Percentiles rank a stretch among this genome's conserved stretches.
Conservation (phyloP, 2,888 invertebrate species). For the Caenorhabditis macrosperma region DNA sequence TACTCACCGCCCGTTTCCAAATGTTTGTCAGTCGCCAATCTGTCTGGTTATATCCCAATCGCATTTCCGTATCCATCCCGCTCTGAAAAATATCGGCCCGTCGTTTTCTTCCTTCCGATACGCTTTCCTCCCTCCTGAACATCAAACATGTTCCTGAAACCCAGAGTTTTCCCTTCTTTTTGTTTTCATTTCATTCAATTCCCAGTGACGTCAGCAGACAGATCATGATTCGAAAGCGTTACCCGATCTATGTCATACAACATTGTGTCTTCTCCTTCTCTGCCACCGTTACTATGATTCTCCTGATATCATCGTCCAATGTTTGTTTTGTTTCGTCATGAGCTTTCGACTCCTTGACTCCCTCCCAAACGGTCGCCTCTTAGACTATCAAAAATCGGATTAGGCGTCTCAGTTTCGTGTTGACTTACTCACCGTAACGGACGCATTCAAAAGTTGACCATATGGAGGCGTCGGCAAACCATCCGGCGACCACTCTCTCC, state of each 20-base stretch:
- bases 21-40: slow-evolving; percentile 4
- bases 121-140: slow-evolving; percentile 5
- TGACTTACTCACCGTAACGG: slow-evolving; percentile 14
- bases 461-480: slow-evolving; percentile 37
- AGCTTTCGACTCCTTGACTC: not conserved
- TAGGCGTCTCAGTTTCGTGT: slow-evolving; percentile 9
- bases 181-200: not conserved
- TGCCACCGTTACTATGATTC: not conserved
- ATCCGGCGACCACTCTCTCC: slow-evolving; percentile 20
- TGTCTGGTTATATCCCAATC: slow-evolving; percentile 27
- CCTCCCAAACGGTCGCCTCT: slow-evolving; percentile 17
- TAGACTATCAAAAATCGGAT: slow-evolving; percentile 48
- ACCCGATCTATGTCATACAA: slow-evolving; percentile 6
- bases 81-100: slow-evolving; percentile 10
- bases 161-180: not conserved
- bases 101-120: slow-evolving; percentile 9
- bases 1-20: not conserved
- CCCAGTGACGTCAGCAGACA: not conserved
- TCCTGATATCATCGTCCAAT: not conserved
- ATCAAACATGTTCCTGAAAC: not conserved
- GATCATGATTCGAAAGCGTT: slow-evolving; percentile 4
- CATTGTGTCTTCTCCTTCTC: not conserved
- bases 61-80: slow-evolving; percentile 25
- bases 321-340: slow-evolving; percentile 5
- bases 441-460: slow-evolving; percentile 28